Evolutionary conservation across 1,140 invertebrate genomes (phyloP), one percentile per base, ranked within the genome.

Genomic region (Drosophila gunungcola): DNA sequence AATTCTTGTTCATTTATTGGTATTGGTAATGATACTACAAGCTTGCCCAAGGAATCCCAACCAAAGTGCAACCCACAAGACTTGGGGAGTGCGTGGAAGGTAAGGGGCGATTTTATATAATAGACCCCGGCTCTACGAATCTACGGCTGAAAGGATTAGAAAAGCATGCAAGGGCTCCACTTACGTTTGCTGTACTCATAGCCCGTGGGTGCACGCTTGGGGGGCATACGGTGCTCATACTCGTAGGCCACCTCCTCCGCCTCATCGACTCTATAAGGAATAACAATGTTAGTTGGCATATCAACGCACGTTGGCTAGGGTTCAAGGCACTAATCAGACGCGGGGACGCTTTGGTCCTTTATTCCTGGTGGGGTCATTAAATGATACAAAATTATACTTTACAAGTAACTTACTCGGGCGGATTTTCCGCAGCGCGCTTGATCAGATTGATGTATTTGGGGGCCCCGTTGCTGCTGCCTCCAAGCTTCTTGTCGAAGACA

Each of bases 321-420:
- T 21, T 39, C 46, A 52, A 68, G 63, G 56, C 38, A 68, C 12
- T 49, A 27, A 25, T 16, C 29, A 25, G 29, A 42, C 52, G 39
- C 56, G 25, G 27, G 45, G 52, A 41, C 42, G n/a, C 7, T 29
- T 41, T 0, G 38, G 12, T 61, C 34, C 10, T 11, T 62, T 38
- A 25, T 43, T 76, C 48, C 46, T 51, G 54, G 16, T 49, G 49
- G 55, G 51, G 45, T 55, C 49, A 62, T 45, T 70, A 56, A 72
- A 64, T 74, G 34, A 78, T 74, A 80, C 41, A 79, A 89, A 89
- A 72, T 89, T 80, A 89, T 89, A 89, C 84, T 89, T 89, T 89
- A 89, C 84, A 89, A 84, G 64, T 90, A 89, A 89, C 84, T 89
- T 89, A 89, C 84, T 89, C 84, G 54, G 85, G 77, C 85, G 84